Conservation (phyloP, 1,140 invertebrate genomes). For the Eueides isabella region DNA sequence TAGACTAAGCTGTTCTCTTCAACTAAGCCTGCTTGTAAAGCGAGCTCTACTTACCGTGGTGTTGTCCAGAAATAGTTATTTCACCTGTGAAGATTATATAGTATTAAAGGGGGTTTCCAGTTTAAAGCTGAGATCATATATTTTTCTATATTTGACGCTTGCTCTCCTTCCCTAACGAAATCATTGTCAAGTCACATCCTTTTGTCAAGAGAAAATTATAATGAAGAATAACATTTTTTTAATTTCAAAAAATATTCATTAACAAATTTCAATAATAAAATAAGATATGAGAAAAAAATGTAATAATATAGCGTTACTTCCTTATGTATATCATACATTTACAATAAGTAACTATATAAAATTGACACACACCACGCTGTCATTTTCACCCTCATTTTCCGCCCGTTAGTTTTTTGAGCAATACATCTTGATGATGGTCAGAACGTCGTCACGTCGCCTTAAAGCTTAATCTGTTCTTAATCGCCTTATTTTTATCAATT, state of each 20-base stretch:
- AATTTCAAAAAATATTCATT: too few relatives aligned
- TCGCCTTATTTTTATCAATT: slow-evolving; percentile 2
- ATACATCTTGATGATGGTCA: neutral
- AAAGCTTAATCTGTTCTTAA: slow-evolving; percentile 3
- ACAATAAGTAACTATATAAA: neutral
- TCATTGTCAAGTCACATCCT: too few relatives aligned
- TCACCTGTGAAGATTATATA: neutral
- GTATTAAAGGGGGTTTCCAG: neutral
- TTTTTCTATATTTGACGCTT: neutral
- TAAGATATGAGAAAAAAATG: too few relatives aligned
- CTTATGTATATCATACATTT: neutral
- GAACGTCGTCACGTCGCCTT: slow-evolving; percentile 5
- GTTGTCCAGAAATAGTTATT: slow-evolving; percentile 5
- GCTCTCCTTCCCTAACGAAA: too few relatives aligned
- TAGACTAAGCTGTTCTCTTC: slow-evolving; percentile 7
- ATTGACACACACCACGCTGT: neutral
- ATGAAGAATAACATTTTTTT: too few relatives aligned
- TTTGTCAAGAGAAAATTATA: too few relatives aligned
- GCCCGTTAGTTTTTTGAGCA: neutral
- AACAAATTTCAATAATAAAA: too few relatives aligned
- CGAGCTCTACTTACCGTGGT: slow-evolving; percentile 5
- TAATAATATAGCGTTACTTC: too few relatives aligned
- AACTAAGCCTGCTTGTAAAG: slow-evolving; percentile 5
- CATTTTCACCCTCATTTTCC: neutral
- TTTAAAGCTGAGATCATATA: neutral